These are phyloP conservation scores for Mallateleia sp. DNA, from an alignment of 2,888 invertebrate species.

Conservation along the genomic window DNA sequence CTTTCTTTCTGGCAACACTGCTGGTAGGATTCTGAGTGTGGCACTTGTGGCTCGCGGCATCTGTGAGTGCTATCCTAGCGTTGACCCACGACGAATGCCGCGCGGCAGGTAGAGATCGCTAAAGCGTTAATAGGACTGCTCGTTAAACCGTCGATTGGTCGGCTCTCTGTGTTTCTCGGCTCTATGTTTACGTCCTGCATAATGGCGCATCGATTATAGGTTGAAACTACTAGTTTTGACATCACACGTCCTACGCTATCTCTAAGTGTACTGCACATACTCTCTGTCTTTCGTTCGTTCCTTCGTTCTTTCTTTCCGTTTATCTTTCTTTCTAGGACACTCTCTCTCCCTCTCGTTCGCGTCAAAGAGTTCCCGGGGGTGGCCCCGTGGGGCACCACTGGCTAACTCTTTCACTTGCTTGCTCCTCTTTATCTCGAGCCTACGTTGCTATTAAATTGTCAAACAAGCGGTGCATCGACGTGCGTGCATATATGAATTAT, in stretches of 20 bases:
- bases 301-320: slow-evolving; percentile 51
- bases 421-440: slow-evolving; percentile 23
- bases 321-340: slow-evolving; percentile 53
- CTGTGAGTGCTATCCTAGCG: not conserved
- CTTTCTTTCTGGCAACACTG: no score
- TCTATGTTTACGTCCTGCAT: slow-evolving; percentile 66
- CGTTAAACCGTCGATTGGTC: slow-evolving; percentile 50
- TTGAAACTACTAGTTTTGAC: slow-evolving; percentile 58
- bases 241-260: slow-evolving; percentile 59
- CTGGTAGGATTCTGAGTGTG: not conserved
- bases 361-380: slow-evolving; percentile 13
- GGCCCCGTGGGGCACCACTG: not conserved
- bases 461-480: slow-evolving; percentile 73
- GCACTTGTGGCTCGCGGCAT: not conserved
- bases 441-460: slow-evolving; percentile 56
- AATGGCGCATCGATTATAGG: slow-evolving; percentile 65
- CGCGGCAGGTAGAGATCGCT: not conserved
- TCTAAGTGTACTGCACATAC: slow-evolving; percentile 71
- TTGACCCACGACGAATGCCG: not conserved
- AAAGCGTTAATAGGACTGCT: slow-evolving; percentile 3
- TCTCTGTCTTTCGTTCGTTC: slow-evolving; percentile 75
- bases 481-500: slow-evolving; percentile 67
- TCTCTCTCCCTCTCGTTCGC: slow-evolving; percentile 52
- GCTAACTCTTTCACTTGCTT: slow-evolving; percentile 40
- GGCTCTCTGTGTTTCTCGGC: slow-evolving; percentile 59